phyloP scores from a whole-genome alignment of 2,113 vertebrate genomes.

The Ia io region DNA sequence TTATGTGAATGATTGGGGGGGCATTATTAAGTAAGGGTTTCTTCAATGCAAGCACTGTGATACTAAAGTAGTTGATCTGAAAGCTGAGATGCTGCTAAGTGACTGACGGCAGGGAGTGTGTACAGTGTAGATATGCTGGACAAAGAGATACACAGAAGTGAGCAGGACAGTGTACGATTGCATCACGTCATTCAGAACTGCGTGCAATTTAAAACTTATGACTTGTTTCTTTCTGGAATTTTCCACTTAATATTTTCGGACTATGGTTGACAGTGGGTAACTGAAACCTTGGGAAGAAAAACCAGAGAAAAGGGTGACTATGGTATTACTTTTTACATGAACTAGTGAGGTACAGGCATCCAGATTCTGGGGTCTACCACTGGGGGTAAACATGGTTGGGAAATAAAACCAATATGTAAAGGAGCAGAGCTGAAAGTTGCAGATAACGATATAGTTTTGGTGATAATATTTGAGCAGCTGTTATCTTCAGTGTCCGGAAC shows the following conservation, averaged over 20 bases:
- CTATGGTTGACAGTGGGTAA: background rate
- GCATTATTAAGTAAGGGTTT: background rate
- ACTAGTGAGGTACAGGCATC: background rate
- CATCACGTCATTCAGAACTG: background rate
- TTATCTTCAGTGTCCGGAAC: background rate
- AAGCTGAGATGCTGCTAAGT: background rate
- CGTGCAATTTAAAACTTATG: background rate
- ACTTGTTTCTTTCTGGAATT: background rate
- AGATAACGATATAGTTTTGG: background rate
- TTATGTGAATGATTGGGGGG: background rate
- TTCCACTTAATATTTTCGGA: background rate
- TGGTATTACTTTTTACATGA: background rate
- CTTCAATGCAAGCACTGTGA: background rate
- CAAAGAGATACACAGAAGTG: background rate
- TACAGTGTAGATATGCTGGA: no score
- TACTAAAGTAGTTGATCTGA: no score
- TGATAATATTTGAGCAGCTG: background rate
- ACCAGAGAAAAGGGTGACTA: background rate
- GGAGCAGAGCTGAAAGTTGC: background rate
- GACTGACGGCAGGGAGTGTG: background rate
- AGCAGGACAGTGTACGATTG: background rate
- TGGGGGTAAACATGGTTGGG: background rate
- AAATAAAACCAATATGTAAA: background rate
- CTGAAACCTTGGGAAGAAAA: background rate
- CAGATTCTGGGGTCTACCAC: accelerated